Base-by-base conservation (phyloP, 2,797 vertebrate species). In the Acrossocheilus wenchowensis region DNA sequence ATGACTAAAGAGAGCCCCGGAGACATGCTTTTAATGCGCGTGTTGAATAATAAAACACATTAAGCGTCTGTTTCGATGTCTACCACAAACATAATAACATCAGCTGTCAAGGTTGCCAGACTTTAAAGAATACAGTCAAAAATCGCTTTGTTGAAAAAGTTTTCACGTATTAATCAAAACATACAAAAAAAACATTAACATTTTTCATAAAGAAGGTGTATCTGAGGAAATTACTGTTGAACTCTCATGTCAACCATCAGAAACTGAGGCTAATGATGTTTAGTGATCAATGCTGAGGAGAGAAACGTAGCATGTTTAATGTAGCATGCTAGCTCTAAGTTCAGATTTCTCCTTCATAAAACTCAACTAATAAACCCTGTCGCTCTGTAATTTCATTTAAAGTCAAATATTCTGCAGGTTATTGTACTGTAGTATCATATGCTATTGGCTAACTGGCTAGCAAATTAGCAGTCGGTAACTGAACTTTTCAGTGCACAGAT, bases 1-100 rank as follows among this genome's bases (percentile, higher is more conserved):
- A 80, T 83, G 54, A 77, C 78, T 87, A 88, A 91, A 91, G 50
- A 82, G 57, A 80, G 89, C 88, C 83, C 88, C 15, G 64, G 84
- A 89, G 89, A 72, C 79, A 88, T 86, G 82, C 72, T 87, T 87
- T 83, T 83, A 86, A 87, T 84, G 87, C 84, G 86, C 52, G 48
- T 6, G 50, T 85, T 69, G 52, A 75, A 78, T 89, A 81, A 87
- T 90, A 86, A 72, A 87, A 45, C 54, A 74, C 85, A 86, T 87
- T 87, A 84, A 52, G 75, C 77, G 15, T 89, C 81, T 78, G 82
- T 88, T 86, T 84, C 57, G 6, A 34, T 71, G 88, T 85, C 78
- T 78, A 60, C 30, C 81, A 66, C 60, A 88, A 85, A 86, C 48
- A 78, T 79, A 85, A 74, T 64, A 84, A 84, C 45, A 39, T 82